Percentiles rank a stretch among this genome's conserved stretches.
phyloP scores from a whole-genome alignment of 2,797 vertebrate genomes.

The Benthosema pterotum region DNA sequence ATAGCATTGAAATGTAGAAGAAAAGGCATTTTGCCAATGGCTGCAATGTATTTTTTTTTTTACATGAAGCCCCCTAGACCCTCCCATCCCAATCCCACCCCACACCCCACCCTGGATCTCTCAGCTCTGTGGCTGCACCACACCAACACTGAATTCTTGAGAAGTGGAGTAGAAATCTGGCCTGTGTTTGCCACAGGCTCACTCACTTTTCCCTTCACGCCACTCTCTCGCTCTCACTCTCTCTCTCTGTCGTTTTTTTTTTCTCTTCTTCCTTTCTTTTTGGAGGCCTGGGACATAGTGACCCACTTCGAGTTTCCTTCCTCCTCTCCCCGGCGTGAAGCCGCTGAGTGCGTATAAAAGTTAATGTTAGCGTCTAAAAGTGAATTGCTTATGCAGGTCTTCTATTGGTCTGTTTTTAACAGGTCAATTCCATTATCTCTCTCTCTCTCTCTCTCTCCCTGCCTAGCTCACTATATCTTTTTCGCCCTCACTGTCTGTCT shows the following conservation, averaged over 20 bases:
- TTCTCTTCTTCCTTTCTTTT: slow-evolving; percentile 40
- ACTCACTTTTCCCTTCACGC: slow-evolving; percentile 35
- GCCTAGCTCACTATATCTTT: too few species aligned
- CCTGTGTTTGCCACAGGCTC: slow-evolving; percentile 33
- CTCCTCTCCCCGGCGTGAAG: slow-evolving; percentile 50
- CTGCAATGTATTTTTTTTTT: neutral
- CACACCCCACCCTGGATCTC: neutral
- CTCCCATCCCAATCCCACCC: neutral
- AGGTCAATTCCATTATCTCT: neutral
- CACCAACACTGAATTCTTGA: slow-evolving; percentile 49
- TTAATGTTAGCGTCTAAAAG: slow-evolving; percentile 47
- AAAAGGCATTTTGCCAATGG: neutral
- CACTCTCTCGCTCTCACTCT: neutral
- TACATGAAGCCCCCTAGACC: neutral
- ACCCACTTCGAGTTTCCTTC: slow-evolving; percentile 77
- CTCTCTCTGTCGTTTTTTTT: slow-evolving; percentile 15
- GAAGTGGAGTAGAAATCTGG: slow-evolving; percentile 30
- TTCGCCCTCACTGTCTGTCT: too few species aligned
- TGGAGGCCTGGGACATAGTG: slow-evolving; percentile 73
- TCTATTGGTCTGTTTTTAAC: slow-evolving; percentile 22
- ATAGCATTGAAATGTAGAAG: too few species aligned
- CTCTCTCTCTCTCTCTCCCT: neutral
- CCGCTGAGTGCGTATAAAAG: slow-evolving; percentile 40
- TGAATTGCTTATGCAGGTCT: slow-evolving; percentile 58
- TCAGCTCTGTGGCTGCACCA: slow-evolving; percentile 34